Evolutionary conservation across 2,888 invertebrate species (phyloP).

Genomic region (Phyllotreta striolata): DNA sequence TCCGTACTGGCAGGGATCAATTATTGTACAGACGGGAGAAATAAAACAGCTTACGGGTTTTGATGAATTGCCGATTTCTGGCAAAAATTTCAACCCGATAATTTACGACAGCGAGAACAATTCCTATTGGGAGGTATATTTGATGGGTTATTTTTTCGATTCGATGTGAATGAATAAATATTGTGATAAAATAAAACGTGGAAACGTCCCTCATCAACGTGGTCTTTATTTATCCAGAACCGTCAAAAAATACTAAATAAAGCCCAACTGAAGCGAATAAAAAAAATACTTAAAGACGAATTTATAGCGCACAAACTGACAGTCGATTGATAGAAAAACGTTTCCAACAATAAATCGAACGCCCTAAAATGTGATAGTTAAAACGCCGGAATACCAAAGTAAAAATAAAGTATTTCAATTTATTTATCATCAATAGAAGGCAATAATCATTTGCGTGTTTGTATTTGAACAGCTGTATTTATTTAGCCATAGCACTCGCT

Average conservation of each 20-base stretch:
- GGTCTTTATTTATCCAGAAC: too few species aligned
- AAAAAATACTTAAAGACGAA: too few species aligned
- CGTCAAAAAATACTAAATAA: too few species aligned
- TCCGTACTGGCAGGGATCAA: slow-evolving; percentile 29
- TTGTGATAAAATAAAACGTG: too few species aligned
- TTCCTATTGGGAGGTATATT: slow-evolving; percentile 6
- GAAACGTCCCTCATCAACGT: too few species aligned
- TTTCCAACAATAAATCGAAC: neutral
- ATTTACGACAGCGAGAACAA: slow-evolving; percentile 25
- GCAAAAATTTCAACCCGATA: slow-evolving; percentile 22
- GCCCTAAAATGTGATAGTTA: slow-evolving; percentile 1
- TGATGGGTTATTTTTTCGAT: slow-evolving; percentile 11
- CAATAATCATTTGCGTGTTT: slow-evolving; percentile 20
- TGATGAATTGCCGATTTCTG: slow-evolving; percentile 31
- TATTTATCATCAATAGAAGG: slow-evolving; percentile 18
- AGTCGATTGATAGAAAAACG: slow-evolving; percentile 2
- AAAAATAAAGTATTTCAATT: slow-evolving; percentile 16
- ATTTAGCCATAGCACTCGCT: neutral
- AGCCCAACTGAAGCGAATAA: too few species aligned
- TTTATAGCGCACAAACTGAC: too few species aligned
- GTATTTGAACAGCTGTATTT: slow-evolving; percentile 24
- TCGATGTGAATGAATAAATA: neutral
- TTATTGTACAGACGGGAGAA: slow-evolving; percentile 32
- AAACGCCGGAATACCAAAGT: neutral
- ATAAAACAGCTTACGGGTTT: slow-evolving; percentile 29